These are phyloP conservation scores for Stramonita haemastoma DNA, from an alignment of 2,888 invertebrate species.

Conservation along the genomic window DNA sequence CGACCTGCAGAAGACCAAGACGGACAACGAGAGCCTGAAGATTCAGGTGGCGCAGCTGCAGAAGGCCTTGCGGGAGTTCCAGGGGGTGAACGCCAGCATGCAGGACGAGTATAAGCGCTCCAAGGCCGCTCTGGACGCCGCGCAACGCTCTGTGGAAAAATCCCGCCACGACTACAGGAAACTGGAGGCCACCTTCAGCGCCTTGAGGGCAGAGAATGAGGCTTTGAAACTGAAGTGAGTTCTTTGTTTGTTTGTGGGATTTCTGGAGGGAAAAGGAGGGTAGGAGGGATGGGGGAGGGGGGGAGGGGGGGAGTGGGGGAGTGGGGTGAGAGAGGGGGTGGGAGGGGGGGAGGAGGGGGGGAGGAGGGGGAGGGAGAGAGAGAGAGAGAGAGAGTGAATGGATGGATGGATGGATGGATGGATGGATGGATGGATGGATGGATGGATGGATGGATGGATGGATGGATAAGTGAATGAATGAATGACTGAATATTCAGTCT, in stretches of 20 bases:
- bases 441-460: no score
- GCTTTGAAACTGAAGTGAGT: slow-evolving; percentile 64
- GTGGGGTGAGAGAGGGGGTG: no score
- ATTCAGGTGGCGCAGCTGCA: slow-evolving; percentile 62
- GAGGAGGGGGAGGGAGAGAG: no score
- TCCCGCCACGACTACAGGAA: slow-evolving; percentile 64
- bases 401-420: no score
- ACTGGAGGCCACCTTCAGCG: slow-evolving; percentile 60
- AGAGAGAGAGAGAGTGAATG: no score
- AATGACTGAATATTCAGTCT: no score
- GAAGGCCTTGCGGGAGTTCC: slow-evolving; percentile 63
- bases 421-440: no score
- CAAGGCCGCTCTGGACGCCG: slow-evolving; percentile 64
- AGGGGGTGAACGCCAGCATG: slow-evolving; percentile 56
- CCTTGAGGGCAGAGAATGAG: slow-evolving; percentile 66
- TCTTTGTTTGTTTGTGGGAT: background rate
- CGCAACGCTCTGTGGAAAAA: slow-evolving; percentile 65
- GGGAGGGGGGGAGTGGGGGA: no score
- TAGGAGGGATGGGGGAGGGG: no score
- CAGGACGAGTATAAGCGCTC: slow-evolving; percentile 68
- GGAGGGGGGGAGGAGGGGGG: no score
- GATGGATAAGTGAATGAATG: no score
- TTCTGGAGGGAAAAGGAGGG: no score
- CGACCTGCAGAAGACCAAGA: slow-evolving; percentile 62
- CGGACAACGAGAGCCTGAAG: slow-evolving; percentile 63